Evolutionary conservation across 2,113 vertebrate genomes (phyloP), one percentile per base, ranked within the genome.

Genomic region (Amphiprion ocellaris): DNA sequence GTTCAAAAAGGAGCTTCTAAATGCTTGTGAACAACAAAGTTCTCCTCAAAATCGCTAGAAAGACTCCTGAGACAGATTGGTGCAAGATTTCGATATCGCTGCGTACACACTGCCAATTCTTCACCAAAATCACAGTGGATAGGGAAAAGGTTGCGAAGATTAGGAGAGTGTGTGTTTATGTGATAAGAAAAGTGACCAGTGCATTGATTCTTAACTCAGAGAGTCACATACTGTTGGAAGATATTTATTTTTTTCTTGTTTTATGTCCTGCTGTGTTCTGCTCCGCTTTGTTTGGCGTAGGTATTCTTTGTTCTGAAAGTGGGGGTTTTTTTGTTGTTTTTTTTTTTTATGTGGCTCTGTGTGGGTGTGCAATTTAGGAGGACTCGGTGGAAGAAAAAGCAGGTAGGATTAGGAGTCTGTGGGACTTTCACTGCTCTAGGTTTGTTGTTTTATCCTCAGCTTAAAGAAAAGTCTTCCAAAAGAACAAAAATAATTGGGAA

Each of bases 161-260:
- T 78, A 58, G 55, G 15, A 59, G 68, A 74, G 62, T 81, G 84
- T 81, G 85, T 69, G 68, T 79, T 73, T 26, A 23, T 77, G 49
- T 23, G 65, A 80, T 72, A 81, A 77, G 68, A 63, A 49, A 69
- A 67, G 16, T 83, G 73, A 80, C 75, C 77, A 61, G 21, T 69
- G 24, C 49, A 47, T 56, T 49, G 61, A 65, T 6, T 49, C 10
- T 37, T 2, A 74, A 64, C 60, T 67, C 71, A 73, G 69, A 52
- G 39, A 72, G 30, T 8, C 24, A 21, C 26, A 28, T 21, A 23
- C 24, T 23, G 55, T 67, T 64, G 52, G 47, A 39, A 44, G 61
- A 66, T 33, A 30, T 54, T 61, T 67, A 4, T 56, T 66, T 21
- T n/a, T 21, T 17, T 23, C n/a, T 59, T 50, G 37, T 49, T 12